Percentiles rank a stretch among this genome's conserved stretches.
Evolutionary conservation across 2,888 invertebrate genomes (phyloP).

Genomic region (Griposia aprilina): DNA sequence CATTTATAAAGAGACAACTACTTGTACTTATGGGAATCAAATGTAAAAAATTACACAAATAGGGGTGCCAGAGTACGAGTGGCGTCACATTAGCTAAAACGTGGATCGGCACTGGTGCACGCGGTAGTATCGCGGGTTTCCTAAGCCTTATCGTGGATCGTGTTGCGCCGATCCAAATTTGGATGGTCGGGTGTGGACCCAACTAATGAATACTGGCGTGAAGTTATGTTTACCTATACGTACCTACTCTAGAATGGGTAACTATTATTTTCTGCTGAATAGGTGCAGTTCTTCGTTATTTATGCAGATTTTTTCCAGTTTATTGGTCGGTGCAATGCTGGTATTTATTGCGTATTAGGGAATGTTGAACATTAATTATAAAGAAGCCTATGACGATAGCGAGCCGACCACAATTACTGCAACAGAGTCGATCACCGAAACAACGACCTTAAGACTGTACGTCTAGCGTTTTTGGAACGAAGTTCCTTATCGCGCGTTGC

Average conservation of each 20-base stretch:
- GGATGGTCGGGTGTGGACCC: not conserved
- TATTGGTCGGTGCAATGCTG: slow-evolving; percentile 45
- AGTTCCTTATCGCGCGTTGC: too few relatives aligned
- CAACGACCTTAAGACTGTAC: not conserved
- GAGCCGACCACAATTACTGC: not conserved
- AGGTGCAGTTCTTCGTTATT: not conserved
- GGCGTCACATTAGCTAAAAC: not conserved
- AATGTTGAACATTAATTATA: not conserved
- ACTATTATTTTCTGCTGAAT: too few relatives aligned
- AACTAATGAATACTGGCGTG: not conserved
- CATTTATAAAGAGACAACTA: too few relatives aligned
- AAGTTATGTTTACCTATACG: not conserved
- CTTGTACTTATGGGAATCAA: too few relatives aligned
- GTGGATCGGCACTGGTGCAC: not conserved
- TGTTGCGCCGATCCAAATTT: not conserved
- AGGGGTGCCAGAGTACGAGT: not conserved
- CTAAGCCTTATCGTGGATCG: not conserved
- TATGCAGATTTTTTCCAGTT: slow-evolving; percentile 26
- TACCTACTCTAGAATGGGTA: not conserved
- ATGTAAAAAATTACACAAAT: not conserved
- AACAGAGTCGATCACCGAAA: fast-evolving
- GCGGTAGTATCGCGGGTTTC: not conserved
- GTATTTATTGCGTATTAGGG: slow-evolving; percentile 46
- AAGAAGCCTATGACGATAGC: fast-evolving
- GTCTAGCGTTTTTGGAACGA: too few relatives aligned